phyloP scores from a whole-genome alignment of 2,113 vertebrate species.

The Tachuris rubrigastra region DNA sequence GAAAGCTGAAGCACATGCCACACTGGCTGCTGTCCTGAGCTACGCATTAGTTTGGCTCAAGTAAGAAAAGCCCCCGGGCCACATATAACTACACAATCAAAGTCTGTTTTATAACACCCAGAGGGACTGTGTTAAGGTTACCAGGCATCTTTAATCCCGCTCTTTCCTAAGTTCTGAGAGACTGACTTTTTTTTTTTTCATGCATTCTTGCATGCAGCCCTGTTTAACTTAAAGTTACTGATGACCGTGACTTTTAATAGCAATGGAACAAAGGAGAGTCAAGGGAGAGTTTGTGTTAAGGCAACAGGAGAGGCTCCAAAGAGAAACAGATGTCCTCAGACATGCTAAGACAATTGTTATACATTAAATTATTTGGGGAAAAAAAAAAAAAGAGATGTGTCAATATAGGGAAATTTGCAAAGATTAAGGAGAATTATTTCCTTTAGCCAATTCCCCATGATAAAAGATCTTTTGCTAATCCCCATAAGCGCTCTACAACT shows the following conservation, averaged over 20 bases:
- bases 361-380: neutral
- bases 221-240: neutral
- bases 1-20: neutral
- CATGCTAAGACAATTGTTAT: neutral
- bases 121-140: constrained; percentile 15
- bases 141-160: constrained; percentile 5
- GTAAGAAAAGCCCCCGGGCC: neutral
- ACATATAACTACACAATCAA: neutral
- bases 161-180: neutral
- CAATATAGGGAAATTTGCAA: neutral
- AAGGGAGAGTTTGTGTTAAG: neutral
- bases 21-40: neutral
- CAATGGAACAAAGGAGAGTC: neutral
- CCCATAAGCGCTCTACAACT: neutral
- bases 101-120: constrained; percentile 38
- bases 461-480: neutral
- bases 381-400: neutral
- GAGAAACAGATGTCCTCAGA: neutral
- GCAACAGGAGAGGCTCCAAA: neutral
- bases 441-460: neutral
- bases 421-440: constrained; percentile 5
- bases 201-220: neutral
- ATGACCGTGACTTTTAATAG: neutral
- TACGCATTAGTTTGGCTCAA: neutral
- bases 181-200: neutral